Percentiles rank a stretch among this genome's conserved stretches.
phyloP scores from a whole-genome alignment of 2,888 invertebrate genomes.

The Pristionchus japonicus region DNA sequence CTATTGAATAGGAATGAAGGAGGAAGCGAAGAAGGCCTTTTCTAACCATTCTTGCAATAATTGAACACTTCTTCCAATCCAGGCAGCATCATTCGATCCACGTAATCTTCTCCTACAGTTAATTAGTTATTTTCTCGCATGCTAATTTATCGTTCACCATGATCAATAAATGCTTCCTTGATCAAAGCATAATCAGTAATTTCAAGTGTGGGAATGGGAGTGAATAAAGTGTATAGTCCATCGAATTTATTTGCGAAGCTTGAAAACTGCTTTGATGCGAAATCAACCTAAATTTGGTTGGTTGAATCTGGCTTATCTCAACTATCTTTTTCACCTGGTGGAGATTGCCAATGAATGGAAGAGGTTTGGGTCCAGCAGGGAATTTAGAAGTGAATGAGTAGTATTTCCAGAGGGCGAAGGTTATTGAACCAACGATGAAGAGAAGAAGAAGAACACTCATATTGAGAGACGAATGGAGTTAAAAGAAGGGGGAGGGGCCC shows the following conservation, averaged over 20 bases:
- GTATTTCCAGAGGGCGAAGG: background rate
- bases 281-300: background rate
- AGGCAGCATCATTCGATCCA: conserved; percentile 8
- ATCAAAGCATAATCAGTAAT: background rate
- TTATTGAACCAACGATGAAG: background rate
- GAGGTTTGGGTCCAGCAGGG: background rate
- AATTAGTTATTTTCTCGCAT: background rate
- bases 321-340: background rate
- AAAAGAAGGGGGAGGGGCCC: background rate
- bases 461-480: background rate
- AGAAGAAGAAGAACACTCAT: conserved; percentile 12
- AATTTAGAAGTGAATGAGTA: conserved; percentile 13
- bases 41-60: conserved; percentile 9
- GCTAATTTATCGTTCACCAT: background rate
- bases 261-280: background rate
- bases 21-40: background rate
- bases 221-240: background rate
- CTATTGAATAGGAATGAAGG: background rate
- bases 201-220: background rate
- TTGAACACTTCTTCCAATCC: background rate
- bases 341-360: conserved; percentile 20
- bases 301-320: background rate
- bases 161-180: too few relatives aligned
- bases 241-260: background rate
- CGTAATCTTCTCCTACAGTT: background rate